These are phyloP conservation scores for Sebastes trivittatus DNA, from an alignment of 2,797 vertebrate genomes.

Conservation along the genomic window DNA sequence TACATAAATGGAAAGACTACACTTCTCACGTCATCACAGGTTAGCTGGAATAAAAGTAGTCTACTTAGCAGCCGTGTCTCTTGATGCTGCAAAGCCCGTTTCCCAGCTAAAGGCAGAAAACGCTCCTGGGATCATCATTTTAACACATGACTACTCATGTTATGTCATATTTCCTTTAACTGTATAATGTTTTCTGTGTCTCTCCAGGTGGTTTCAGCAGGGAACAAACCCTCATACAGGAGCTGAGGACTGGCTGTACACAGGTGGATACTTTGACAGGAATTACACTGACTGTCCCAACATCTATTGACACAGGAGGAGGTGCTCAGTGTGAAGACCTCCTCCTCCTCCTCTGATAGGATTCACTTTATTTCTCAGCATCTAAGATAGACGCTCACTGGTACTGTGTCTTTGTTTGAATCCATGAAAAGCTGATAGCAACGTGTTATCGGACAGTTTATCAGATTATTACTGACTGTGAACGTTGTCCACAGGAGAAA, in stretches of 20 bases:
- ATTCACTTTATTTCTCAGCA: constrained; percentile 44
- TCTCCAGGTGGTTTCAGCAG: constrained; percentile 81
- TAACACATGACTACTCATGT: not conserved
- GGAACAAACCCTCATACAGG: constrained; percentile 91
- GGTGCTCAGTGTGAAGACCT: constrained; percentile 7
- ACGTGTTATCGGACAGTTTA: constrained; percentile 48
- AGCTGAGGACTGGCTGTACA: constrained; percentile 92
- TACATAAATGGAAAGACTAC: not conserved
- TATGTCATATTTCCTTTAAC: not conserved
- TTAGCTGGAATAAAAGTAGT: not conserved
- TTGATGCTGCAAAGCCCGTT: not conserved
- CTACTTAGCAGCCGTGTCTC: not conserved
- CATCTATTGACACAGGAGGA: constrained; percentile 88
- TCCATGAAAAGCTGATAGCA: constrained; percentile 27
- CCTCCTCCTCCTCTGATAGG: constrained; percentile 13
- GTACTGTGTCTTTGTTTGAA: constrained; percentile 45
- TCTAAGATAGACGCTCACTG: constrained; percentile 35
- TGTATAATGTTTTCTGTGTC: not conserved
- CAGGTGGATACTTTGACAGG: constrained; percentile 95
- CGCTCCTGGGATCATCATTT: not conserved
- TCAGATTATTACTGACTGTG: constrained; percentile 51
- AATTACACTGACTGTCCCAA: constrained; percentile 92
- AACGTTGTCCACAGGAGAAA: constrained; percentile 35
- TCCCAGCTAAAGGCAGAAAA: not conserved
- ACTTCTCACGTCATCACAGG: not conserved